Base-by-base conservation (phyloP, 2,888 invertebrate genomes). In the Anoncus sp. region DNA sequence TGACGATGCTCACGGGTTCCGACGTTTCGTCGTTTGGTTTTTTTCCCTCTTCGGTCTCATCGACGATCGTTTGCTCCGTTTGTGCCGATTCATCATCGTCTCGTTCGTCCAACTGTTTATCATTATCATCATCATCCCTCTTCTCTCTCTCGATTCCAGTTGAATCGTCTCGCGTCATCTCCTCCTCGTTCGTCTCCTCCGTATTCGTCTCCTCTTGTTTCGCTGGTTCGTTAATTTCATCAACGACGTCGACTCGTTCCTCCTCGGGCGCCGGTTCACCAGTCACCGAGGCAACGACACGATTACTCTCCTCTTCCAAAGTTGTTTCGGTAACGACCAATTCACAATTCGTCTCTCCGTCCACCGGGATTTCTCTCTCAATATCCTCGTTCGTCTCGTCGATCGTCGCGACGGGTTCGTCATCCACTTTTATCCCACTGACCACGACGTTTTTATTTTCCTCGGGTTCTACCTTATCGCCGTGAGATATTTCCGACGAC, bases 1-100 rank as follows among this genome's bases (percentile, higher is more conserved):
- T 69, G 3, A 71, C 81, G 9, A 72, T 60, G 10, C 18, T 69
- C 12, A 35, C 16, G 12, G 60, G 47, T 43, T 73, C 63, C 14
- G 49, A 59, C 1, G 69, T 70, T n/a, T 31, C 49, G 0, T 65
- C 40, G 22, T 31, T 82, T 81, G 40, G 5, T 45, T 16, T 24
- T 65, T 45, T 2, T 57, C 22, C 63, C 67, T 77, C 70, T 10
- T n/a, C 31, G 7, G n/a, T 67, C 2, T 45, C 47, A 12, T 69
- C 55, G 14, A 14, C 31, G 40, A 40, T 27, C 27, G 40, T 14
- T n/a, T 3, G n/a, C n/a, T 40, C 12, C 12, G n/a, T 14, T 14
- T 14, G 40, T 40, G 40, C 9, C 40, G 40, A 40, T 40, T 51
- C 10, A 7, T 18, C 10, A 5, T 53, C 18, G 10, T 55, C 18